These are phyloP conservation scores for Popillia japonica DNA, from an alignment of 1,140 invertebrate species.

Conservation along the genomic window DNA sequence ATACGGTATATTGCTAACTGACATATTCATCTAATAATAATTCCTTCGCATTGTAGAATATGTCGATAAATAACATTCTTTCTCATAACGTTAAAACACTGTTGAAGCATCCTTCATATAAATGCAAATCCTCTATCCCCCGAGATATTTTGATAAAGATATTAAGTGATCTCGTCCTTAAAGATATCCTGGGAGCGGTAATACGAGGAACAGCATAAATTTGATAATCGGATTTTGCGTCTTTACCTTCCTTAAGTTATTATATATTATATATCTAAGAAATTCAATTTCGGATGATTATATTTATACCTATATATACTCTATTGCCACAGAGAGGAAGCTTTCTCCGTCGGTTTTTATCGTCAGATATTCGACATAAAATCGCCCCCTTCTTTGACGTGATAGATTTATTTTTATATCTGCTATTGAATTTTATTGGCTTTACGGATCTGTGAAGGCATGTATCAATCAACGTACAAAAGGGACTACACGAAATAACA, in stretches of 20 bases:
- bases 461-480: slow-evolving; percentile 37
- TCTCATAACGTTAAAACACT: background rate
- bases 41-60: background rate
- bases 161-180: slow-evolving; percentile 7
- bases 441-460: slow-evolving; percentile 43
- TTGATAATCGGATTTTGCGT: slow-evolving; percentile 26
- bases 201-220: slow-evolving; percentile 11
- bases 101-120: slow-evolving; percentile 10
- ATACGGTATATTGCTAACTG: too few relatives aligned
- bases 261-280: slow-evolving; percentile 36
- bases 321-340: background rate
- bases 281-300: slow-evolving; percentile 29
- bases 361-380: slow-evolving; percentile 44
- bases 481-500: slow-evolving; percentile 6
- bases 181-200: background rate
- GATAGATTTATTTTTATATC: slow-evolving; percentile 48
- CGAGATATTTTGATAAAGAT: slow-evolving; percentile 4
- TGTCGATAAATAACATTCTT: background rate
- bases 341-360: slow-evolving; percentile 37
- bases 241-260: slow-evolving; percentile 28
- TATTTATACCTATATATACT: slow-evolving; percentile 24
- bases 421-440: slow-evolving; percentile 45
- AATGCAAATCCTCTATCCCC: background rate
- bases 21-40: background rate
- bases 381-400: slow-evolving; percentile 43